Base-by-base conservation (phyloP, 1,140 invertebrate species). In the Cherax quadricarinatus region DNA sequence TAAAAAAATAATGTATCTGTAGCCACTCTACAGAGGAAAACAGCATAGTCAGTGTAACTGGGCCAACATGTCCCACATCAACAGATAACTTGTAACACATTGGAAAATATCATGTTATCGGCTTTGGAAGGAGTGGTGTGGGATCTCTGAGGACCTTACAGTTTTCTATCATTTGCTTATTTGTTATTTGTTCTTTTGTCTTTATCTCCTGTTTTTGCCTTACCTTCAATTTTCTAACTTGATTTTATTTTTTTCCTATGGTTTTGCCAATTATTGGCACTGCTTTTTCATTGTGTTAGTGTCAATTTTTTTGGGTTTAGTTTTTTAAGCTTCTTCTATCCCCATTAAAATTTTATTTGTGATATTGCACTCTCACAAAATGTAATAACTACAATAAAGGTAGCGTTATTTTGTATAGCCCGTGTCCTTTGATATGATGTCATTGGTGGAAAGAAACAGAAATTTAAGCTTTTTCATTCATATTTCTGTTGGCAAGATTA, bases 111-210 rank as follows among this genome's bases (percentile, higher is more conserved):
- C 60, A 73, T 84, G 62, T 84, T 41, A 62, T 75, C 82, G 60
- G 9, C 49, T 60, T 89, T 89, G 88, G 88, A 89, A 89, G 88
- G 80, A 89, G 88, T 89, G 88, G 88, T 75, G 88, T 89, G 88
- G 88, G 82, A 57, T 84, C 86, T 88, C 79, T 78, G 86, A 88
- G 86, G 86, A 88, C 73, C 79, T 80, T 88, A 81, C 18, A 49
- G 21, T 86, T 73, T 41, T 70, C 18, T 86, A 62, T 70, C 73
- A 18, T 73, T 70, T 86, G n/a, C 60, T 30, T 66, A 48, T 6
- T 51, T 87, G 4, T 78, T n/a, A 21, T 73, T 73, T 85, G 10
- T 66, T 85, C 3, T 66, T 62, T 41, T 41, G 41, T 78, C 51
- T 87, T 87, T 70, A 41, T 41, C 49, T 86, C 49, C 48, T 86